These are phyloP conservation scores for Apteryx mantelli DNA, from an alignment of 2,113 vertebrate genomes.

Conservation along the genomic window DNA sequence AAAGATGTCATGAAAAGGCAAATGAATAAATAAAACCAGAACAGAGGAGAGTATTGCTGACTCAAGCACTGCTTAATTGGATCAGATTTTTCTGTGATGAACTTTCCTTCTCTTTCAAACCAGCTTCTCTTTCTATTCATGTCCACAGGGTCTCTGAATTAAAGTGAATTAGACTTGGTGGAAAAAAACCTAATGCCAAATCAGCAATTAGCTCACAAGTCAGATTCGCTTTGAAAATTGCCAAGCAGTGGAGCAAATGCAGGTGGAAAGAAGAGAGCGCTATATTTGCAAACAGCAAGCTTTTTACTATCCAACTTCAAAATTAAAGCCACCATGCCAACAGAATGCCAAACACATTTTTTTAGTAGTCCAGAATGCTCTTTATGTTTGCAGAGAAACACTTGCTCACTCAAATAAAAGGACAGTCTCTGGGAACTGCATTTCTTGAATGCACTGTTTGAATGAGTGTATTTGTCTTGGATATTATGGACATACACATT, in stretches of 20 bases:
- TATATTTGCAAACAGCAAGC: neutral
- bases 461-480: constrained; percentile 2
- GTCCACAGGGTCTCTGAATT: neutral
- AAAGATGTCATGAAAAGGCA: neutral
- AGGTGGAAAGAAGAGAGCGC: neutral
- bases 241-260: neutral
- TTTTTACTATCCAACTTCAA: neutral
- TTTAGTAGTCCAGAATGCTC: neutral
- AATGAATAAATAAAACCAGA: neutral
- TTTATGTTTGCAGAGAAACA: constrained; percentile 5
- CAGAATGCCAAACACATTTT: neutral
- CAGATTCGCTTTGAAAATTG: neutral
- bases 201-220: neutral
- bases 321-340: constrained; percentile 1
- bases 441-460: neutral
- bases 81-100: neutral
- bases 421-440: neutral
- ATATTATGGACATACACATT: neutral
- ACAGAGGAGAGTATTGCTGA: neutral
- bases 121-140: neutral
- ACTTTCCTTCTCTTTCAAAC: neutral
- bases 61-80: neutral
- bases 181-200: neutral
- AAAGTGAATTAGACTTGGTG: neutral
- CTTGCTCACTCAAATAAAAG: constrained; percentile 11